Conservation (phyloP, 2,888 invertebrate species). For the Drosophila helvetica region DNA sequence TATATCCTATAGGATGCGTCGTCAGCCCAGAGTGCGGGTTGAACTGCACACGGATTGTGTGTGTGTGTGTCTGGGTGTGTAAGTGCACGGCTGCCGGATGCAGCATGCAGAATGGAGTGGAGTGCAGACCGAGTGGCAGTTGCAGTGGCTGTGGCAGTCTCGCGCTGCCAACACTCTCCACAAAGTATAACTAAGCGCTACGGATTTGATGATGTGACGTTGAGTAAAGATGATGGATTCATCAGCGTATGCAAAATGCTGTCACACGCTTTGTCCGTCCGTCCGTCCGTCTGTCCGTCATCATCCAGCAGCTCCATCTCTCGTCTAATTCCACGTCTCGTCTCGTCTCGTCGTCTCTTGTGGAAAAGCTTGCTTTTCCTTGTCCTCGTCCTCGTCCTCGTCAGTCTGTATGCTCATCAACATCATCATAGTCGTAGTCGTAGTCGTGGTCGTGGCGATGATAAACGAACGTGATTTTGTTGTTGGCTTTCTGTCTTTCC, state of each 20-base stretch:
- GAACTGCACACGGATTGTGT: no score
- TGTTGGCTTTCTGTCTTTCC: constrained; percentile 60
- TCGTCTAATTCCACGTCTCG: constrained; percentile 10
- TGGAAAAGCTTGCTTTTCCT: no score
- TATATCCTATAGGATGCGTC: constrained; percentile 1
- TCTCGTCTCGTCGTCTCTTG: constrained; percentile 12
- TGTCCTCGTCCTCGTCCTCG: constrained; percentile 42
- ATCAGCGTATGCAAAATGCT: constrained; percentile 82
- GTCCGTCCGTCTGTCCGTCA: constrained; percentile 54
- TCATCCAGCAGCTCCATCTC: constrained; percentile 14
- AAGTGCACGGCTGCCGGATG: background rate
- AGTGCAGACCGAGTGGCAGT: constrained; percentile 32
- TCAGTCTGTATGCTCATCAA: constrained; percentile 70
- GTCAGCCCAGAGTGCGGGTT: constrained; percentile 19
- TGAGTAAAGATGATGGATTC: constrained; percentile 82
- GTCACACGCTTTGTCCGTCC: constrained; percentile 71
- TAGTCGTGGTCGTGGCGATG: constrained; percentile 71
- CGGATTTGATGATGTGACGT: constrained; percentile 81
- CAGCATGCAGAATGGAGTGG: constrained; percentile 42
- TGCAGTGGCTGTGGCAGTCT: constrained; percentile 1
- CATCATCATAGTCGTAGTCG: constrained; percentile 70
- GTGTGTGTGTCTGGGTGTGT: no score
- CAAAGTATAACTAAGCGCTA: constrained; percentile 74
- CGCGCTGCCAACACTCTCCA: constrained; percentile 17
- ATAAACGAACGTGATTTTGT: constrained; percentile 77